Percentiles rank a stretch among this genome's conserved stretches.
These are phyloP conservation scores for Centropristis striata DNA, from an alignment of 2,113 vertebrate genomes.

Conservation along the genomic window DNA sequence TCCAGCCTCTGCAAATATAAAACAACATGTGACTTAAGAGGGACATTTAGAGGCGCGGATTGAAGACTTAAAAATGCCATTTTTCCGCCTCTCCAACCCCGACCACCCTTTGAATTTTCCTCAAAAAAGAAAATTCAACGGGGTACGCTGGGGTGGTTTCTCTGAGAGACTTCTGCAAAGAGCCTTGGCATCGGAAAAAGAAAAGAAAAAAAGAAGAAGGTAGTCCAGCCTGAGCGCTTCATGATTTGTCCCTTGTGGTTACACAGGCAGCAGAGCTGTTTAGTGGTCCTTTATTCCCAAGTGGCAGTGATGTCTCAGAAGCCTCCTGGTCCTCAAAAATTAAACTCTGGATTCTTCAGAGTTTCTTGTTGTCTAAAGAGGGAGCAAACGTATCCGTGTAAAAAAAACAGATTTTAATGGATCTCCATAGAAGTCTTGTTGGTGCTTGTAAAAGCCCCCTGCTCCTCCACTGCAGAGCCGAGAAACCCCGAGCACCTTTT, in stretches of 20 bases:
- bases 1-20: neutral
- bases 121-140: neutral
- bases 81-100: neutral
- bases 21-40: neutral
- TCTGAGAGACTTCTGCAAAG: neutral
- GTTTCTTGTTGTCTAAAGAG: neutral
- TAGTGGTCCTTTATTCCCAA: slow-evolving; percentile 60
- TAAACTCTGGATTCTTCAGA: neutral
- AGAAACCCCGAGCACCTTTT: slow-evolving; percentile 46
- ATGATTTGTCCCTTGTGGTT: slow-evolving; percentile 48
- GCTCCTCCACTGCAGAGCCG: slow-evolving; percentile 65
- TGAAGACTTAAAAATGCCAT: no score
- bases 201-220: slow-evolving; percentile 1
- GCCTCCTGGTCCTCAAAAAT: slow-evolving; percentile 18
- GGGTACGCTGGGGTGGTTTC: neutral
- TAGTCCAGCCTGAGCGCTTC: slow-evolving; percentile 44
- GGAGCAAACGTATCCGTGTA: slow-evolving; percentile 33
- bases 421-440: slow-evolving; percentile 49
- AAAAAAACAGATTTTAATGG: slow-evolving; percentile 33
- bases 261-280: slow-evolving; percentile 51
- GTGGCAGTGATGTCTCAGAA: slow-evolving; percentile 68
- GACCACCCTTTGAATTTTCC: neutral
- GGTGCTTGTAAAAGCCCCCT: slow-evolving; percentile 43
- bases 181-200: slow-evolving; percentile 42
- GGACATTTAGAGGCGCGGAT: no score